Base-by-base conservation (phyloP, 2,797 vertebrate genomes). In the Sciaenops ocellatus region DNA sequence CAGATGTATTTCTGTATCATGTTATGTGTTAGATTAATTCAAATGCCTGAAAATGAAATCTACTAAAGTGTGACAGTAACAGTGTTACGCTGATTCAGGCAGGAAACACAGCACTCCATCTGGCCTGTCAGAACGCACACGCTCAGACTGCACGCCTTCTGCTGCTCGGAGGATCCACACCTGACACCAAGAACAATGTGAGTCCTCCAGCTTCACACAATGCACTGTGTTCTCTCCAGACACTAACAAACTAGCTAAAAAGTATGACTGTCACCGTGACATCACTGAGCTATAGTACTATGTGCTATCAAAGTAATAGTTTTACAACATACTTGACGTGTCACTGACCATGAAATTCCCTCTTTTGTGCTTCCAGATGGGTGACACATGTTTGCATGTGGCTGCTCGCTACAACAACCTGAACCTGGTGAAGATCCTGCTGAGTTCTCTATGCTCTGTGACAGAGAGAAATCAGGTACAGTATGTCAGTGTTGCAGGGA, bases 121-220 rank as follows among this genome's bases (percentile, higher is more conserved):
- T 98, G 92, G 96, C 96, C 56, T 97, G 96, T 93, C 97, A 98
- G 93, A 98, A 98, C 24, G 96, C 95, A 85, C 97, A 97, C 62
- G 94, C 94, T 71, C 95, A 97, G 90, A 97, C 96, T 3, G 94
- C 96, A 18, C 95, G 95, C 1, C 84, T 97, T 64, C 92, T 98
- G 73, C 91, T 98, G 80, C 95, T 97, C 51, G 96, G 94, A 64
- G 97, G 97, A 70, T 95, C 96, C 80, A 94, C 92, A 12, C 94
- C 96, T 12, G 96, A 98, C 86, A 90, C 94, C 86, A 97, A 96
- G 94, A 98, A 98, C 86, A 95, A 96, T 0, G 97, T 97, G 92
- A 93, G 97, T 95, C 88, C 50, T 17, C 47, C 20, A 18, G 13
- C 20, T 42, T 54, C 41, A 55, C 78, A 59, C 52, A 52, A 59